Evolutionary conservation across 2,888 invertebrate genomes (phyloP), one percentile per base, ranked within the genome.

Genomic region (Apantesis nais): DNA sequence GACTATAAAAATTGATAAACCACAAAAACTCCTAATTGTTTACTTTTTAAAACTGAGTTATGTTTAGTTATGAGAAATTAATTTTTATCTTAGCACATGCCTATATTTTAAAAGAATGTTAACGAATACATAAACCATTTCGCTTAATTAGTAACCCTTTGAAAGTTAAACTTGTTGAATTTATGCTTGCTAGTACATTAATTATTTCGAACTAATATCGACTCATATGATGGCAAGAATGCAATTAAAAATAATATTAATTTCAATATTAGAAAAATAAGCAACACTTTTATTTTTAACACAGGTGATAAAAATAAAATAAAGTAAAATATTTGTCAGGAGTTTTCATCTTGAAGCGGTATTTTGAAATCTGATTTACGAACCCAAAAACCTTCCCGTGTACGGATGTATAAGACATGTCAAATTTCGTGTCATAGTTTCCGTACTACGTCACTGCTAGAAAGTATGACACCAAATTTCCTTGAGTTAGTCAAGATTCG

Each of bases 121-220:
- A 29, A 64, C 22, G 14, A 64, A 31, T 19, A 48, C 41, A 63
- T 39, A 72, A 60, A 61, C 67, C 64, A n/a, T n/a, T n/a, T n/a
- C n/a, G 68, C 48, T 67, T 74, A 78, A 82, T 80, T 83, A 76
- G 67, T 77, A 73, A 69, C 61, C 62, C 71, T 73, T 76, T 66
- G 67, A 63, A 66, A 74, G 65, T 73, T 74, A 71, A 77, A 72
- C 71, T 74, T 75, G 69, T 55, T 63, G 66, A 80, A 74, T 78
- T 72, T 73, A 66, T 72, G 63, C 66, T 66, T 67, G 37, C 70
- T 62, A 71, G 48, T 62, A 70, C 64, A 78, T 78, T 74, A 75
- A 79, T 81, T 77, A 77, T 75, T 75, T 68, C 65, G 39, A 69
- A 74, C 67, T 67, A 44, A 66, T 74, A 68, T 74, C 58, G 63